phyloP scores from a whole-genome alignment of 2,113 vertebrate genomes.

The Periophthalmus modestus region DNA sequence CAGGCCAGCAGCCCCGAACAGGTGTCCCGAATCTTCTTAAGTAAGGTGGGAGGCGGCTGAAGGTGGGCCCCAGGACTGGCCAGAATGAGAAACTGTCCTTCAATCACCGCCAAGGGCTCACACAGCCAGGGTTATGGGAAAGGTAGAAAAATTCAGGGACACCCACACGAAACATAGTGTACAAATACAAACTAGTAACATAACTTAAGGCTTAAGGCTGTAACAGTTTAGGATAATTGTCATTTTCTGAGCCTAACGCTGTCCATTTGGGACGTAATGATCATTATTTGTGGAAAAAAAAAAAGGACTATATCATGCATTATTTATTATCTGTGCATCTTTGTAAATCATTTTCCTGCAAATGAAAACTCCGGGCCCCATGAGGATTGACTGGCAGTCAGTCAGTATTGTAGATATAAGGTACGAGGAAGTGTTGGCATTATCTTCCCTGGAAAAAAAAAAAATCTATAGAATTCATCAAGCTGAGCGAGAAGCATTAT shows the following conservation, averaged over 20 bases:
- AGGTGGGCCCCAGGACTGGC: too few species aligned
- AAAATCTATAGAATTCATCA: slow-evolving; percentile 2
- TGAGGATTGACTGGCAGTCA: not conserved
- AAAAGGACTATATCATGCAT: not conserved
- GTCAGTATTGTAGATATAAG: not conserved
- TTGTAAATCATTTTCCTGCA: not conserved
- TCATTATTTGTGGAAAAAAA: not conserved
- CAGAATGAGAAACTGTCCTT: too few species aligned
- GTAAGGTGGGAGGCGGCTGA: too few species aligned
- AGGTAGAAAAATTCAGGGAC: too few species aligned
- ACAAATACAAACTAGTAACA: too few species aligned
- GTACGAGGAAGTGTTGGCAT: not conserved
- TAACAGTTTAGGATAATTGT: too few species aligned
- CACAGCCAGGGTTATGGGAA: too few species aligned
- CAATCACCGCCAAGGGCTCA: too few species aligned
- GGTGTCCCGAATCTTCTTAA: too few species aligned
- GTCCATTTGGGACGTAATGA: not conserved
- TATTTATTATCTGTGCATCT: not conserved
- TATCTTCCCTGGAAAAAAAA: not conserved
- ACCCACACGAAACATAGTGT: too few species aligned
- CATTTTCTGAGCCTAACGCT: not conserved
- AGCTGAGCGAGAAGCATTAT: not conserved
- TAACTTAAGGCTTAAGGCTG: too few species aligned
- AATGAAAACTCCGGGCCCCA: not conserved
- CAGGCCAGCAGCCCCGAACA: too few species aligned